phyloP scores from a whole-genome alignment of 1,140 invertebrate species.

The Metopolophium dirhodum region DNA sequence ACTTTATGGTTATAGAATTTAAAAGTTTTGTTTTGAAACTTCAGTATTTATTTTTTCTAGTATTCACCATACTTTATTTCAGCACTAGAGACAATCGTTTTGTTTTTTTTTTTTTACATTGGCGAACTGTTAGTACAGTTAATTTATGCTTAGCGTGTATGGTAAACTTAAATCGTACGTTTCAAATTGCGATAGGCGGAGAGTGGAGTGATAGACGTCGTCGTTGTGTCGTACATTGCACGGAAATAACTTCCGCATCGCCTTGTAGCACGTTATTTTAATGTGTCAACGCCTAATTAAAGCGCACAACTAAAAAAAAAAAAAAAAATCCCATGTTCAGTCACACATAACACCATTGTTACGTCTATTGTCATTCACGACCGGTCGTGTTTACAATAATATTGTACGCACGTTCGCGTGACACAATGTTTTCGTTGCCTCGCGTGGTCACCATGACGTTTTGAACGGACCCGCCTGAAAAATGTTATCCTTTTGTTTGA shows the following conservation, averaged over 20 bases:
- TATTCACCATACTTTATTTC: not conserved
- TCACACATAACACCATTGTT: not conserved
- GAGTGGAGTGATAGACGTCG: not conserved
- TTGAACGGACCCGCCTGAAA: not conserved
- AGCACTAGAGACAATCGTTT: not conserved
- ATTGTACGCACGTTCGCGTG: not conserved
- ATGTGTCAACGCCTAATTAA: not conserved
- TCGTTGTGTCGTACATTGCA: not conserved
- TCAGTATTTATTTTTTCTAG: not conserved
- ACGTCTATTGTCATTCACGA: not conserved
- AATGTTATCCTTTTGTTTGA: not conserved
- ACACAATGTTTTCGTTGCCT: not conserved
- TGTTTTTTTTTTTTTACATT: not conserved
- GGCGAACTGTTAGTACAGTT: not conserved
- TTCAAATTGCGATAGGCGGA: not conserved
- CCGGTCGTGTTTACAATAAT: not conserved
- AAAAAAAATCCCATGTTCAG: not conserved
- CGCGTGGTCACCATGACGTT: not conserved
- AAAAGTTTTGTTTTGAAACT: not conserved
- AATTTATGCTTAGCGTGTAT: not conserved
- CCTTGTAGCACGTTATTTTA: not conserved
- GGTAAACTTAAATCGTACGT: not conserved
- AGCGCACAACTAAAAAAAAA: not conserved
- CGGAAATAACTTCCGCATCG: slow-evolving; percentile 12
- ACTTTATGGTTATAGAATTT: too few relatives aligned